Conservation (phyloP, 2,888 invertebrate species). For the Mythimna vitellina region DNA sequence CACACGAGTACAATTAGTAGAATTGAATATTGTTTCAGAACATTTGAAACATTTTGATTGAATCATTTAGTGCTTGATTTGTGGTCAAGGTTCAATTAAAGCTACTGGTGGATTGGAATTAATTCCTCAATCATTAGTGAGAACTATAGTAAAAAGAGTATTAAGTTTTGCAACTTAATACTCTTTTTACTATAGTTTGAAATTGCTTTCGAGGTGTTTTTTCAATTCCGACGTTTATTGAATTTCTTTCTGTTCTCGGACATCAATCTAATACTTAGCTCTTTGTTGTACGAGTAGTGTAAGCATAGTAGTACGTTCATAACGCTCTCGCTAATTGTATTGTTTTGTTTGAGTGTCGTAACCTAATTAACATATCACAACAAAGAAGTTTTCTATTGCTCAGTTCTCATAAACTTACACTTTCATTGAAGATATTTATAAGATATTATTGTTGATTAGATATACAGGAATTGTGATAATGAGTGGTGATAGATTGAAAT, state of each 20-base stretch:
- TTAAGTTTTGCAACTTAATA: background rate
- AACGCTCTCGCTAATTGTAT: slow-evolving; percentile 55
- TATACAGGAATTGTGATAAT: background rate
- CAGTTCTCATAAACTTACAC: slow-evolving; percentile 74
- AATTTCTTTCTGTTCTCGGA: slow-evolving; percentile 17
- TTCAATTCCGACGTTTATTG: slow-evolving; percentile 10
- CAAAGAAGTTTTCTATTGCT: slow-evolving; percentile 70
- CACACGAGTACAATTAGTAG: slow-evolving; percentile 40
- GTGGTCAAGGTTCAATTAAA: slow-evolving; percentile 23
- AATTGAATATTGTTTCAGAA: slow-evolving; percentile 28
- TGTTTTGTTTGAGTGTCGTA: slow-evolving; percentile 60
- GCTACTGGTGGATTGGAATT: background rate
- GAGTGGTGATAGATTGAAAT: slow-evolving; percentile 10
- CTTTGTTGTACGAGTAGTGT: slow-evolving; percentile 20
- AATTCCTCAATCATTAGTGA: background rate
- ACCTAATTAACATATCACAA: slow-evolving; percentile 75
- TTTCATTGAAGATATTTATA: slow-evolving; percentile 70
- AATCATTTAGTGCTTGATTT: slow-evolving; percentile 31
- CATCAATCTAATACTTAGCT: slow-evolving; percentile 7
- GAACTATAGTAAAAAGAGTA: background rate
- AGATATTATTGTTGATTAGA: slow-evolving; percentile 38
- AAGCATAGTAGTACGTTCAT: slow-evolving; percentile 22
- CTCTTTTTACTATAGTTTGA: no score
- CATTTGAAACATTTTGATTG: slow-evolving; percentile 35
- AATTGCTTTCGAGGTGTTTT: background rate